Conservation (phyloP, 2,797 vertebrate genomes). For the Labeo calbasu region DNA sequence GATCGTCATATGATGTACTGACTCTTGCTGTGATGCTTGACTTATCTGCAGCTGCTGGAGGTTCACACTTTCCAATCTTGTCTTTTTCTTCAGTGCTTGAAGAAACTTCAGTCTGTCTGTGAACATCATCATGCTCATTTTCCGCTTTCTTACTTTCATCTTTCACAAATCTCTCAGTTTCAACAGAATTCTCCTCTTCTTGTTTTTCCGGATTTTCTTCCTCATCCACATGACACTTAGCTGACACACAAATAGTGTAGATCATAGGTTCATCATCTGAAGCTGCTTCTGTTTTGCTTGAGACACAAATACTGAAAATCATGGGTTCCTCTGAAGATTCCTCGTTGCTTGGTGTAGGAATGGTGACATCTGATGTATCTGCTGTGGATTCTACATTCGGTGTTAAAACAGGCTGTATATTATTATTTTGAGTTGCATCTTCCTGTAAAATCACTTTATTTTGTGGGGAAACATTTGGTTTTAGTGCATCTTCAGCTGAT, state of each 20-base stretch:
- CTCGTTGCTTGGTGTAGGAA: constrained; percentile 45
- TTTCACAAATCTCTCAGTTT: constrained; percentile 25
- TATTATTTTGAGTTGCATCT: constrained; percentile 19
- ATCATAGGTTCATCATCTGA: constrained; percentile 53
- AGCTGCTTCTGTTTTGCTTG: constrained; percentile 49
- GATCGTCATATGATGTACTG: constrained; percentile 55
- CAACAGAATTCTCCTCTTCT: constrained; percentile 30
- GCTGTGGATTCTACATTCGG: constrained; percentile 19
- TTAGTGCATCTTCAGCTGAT: not conserved
- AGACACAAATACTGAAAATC: constrained; percentile 47
- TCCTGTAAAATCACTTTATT: not conserved
- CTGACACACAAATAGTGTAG: constrained; percentile 58
- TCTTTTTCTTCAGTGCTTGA: constrained; percentile 32
- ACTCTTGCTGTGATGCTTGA: constrained; percentile 38
- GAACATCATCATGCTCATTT: not conserved
- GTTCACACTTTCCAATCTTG: constrained; percentile 20
- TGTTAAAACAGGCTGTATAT: constrained; percentile 17
- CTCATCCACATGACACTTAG: constrained; percentile 40
- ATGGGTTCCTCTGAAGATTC: constrained; percentile 38
- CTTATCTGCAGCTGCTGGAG: not conserved
- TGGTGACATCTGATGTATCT: constrained; percentile 7
- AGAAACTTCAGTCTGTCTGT: constrained; percentile 18
- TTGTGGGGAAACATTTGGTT: not conserved
- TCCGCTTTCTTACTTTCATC: constrained; percentile 33
- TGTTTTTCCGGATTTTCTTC: constrained; percentile 29